Evolutionary conservation across 2,113 vertebrate genomes (phyloP), one percentile per base, ranked within the genome.

Genomic region (Hippopotamus amphibius): DNA sequence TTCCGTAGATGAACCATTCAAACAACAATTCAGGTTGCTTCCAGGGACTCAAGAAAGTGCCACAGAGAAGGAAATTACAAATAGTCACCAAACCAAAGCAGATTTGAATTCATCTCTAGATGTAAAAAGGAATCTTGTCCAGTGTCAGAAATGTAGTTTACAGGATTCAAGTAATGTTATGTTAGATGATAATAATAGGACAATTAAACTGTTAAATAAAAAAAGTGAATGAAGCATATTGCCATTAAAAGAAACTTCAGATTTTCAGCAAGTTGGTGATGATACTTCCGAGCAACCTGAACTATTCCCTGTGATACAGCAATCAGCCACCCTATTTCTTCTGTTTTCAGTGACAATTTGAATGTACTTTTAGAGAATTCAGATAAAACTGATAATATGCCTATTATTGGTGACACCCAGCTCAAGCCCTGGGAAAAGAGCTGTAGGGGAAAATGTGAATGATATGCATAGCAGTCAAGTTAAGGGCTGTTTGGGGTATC

Each of bases 91-190:
- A 92, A 61, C 77, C 59, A 91, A 98, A 96, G 89, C 81, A 93
- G 96, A 98, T 95, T 81, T 97, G 59, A 92, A 71, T 96, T 95
- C 95, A 96, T 61, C 96, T 96, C 85, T 46, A 57, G 55, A 82
- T 96, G 76, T 96, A 97, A 98, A 98, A 97, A 95, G 93, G 83
- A 95, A 97, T 97, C 97, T 95, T 88, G 66, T 84, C 91, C 81
- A 95, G 43, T 55, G 71, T 96, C 95, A 97, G 68, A 97, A 97
- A 92, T 76, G 30, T 37, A 76, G 84, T 63, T 98, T 97, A 86
- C 92, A 96, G 88, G 93, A 97, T 72, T 80, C 77, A 59, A 69
- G 26, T 90, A 85, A 95, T 76, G 83, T 63, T 88, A 69, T 57
- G 16, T 82, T 95, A 88, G 97, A 88, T 74, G 97, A 94, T 81